These are phyloP conservation scores for Ptychadena robeensis DNA, from an alignment of 2,797 vertebrate genomes.

Conservation along the genomic window DNA sequence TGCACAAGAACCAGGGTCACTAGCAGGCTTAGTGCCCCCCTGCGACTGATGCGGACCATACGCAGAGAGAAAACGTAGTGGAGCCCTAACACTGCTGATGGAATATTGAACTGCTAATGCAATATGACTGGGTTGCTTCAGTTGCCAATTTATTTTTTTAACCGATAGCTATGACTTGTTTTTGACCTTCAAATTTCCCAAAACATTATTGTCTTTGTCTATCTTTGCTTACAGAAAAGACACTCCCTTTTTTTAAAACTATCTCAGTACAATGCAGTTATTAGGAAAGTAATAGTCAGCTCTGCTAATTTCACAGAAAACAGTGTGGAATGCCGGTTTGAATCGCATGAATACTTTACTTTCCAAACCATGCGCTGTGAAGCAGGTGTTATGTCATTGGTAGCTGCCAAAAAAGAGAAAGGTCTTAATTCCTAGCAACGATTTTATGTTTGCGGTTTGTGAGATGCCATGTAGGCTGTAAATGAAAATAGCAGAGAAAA, in stretches of 20 bases:
- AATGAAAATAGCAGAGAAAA: background rate
- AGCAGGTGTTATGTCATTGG: conserved; percentile 37
- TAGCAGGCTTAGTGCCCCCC: no score
- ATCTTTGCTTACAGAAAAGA: background rate
- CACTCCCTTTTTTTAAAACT: background rate
- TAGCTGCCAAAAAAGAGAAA: conserved; percentile 32
- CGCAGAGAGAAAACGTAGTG: no score
- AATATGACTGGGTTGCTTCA: no score
- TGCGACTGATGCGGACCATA: no score
- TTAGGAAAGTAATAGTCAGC: background rate
- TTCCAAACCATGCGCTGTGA: conserved; percentile 24
- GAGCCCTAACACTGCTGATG: no score
- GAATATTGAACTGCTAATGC: no score
- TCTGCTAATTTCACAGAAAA: conserved; percentile 16
- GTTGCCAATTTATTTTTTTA: no score
- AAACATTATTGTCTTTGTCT: background rate
- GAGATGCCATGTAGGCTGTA: conserved; percentile 13
- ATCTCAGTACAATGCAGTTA: background rate
- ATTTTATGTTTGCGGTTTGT: conserved; percentile 21
- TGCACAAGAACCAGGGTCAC: no score
- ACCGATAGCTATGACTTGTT: no score
- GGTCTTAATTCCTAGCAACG: background rate
- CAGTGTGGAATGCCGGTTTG: conserved; percentile 1
- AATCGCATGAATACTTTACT: conserved; percentile 25
- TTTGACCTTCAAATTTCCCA: background rate